Evolutionary conservation across 2,888 invertebrate genomes (phyloP).

Genomic region (Tachina lurida): DNA sequence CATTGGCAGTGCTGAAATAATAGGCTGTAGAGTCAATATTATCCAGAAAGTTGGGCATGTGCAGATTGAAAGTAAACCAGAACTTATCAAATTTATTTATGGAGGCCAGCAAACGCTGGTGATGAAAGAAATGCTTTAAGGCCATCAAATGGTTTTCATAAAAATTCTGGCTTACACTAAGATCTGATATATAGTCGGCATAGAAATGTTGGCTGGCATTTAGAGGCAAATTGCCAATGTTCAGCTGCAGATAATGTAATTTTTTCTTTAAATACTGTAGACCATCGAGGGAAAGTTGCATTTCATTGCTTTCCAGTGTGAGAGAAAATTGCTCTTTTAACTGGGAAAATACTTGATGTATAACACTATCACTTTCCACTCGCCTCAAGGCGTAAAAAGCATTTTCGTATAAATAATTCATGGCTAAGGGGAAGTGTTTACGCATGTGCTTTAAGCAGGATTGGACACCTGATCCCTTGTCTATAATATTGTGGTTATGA

Average conservation of each 20-base stretch:
- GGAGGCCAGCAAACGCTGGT: conserved; percentile 55
- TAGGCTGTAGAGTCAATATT: conserved; percentile 78
- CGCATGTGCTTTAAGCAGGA: conserved; percentile 78
- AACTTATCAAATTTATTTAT: conserved; percentile 7
- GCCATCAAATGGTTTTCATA: conserved; percentile 77
- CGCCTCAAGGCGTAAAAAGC: conserved; percentile 73
- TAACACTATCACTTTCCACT: conserved; percentile 73
- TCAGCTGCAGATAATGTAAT: conserved; percentile 74
- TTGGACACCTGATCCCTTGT: conserved; percentile 34
- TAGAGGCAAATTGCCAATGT: conserved; percentile 77
- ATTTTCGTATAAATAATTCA: conserved; percentile 78
- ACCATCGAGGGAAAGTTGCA: conserved; percentile 71
- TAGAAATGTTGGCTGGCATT: conserved; percentile 74
- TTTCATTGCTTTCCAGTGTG: conserved; percentile 73
- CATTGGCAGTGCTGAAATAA: conserved; percentile 75
- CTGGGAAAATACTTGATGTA: conserved; percentile 74
- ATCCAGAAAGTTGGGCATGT: conserved; percentile 76
- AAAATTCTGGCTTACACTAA: conserved; percentile 74
- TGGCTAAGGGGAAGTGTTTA: conserved; percentile 75
- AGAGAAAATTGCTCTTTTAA: conserved; percentile 74
- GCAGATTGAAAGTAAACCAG: conserved; percentile 77
- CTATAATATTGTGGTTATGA: conserved; percentile 73
- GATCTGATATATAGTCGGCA: conserved; percentile 67
- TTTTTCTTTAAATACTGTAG: conserved; percentile 74
- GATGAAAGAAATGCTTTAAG: conserved; percentile 73